Percentiles rank a stretch among this genome's conserved stretches.
Conservation (phyloP, 1,140 invertebrate genomes). For the Dendrolimus punctatus region DNA sequence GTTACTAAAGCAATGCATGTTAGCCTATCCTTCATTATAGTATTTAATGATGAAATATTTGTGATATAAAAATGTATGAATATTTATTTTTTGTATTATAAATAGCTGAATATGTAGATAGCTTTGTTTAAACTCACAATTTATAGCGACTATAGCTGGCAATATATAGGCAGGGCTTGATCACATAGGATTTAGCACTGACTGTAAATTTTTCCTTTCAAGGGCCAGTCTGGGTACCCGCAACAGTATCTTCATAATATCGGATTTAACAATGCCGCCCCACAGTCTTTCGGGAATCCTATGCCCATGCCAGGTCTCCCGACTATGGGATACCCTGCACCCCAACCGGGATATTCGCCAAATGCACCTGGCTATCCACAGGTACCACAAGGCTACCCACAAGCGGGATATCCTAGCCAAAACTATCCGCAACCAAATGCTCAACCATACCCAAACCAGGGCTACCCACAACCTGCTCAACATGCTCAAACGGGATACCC, state of each 20-base stretch:
- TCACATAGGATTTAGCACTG: not conserved
- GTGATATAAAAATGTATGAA: no score
- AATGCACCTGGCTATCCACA: no score
- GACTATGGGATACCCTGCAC: conserved; percentile 43
- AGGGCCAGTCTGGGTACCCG: conserved; percentile 56
- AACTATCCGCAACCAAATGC: conserved; percentile 20
- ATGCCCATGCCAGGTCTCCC: conserved; percentile 61
- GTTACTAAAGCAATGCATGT: no score
- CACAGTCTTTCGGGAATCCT: conserved; percentile 66
- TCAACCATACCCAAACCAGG: not conserved
- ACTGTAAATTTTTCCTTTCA: conserved; percentile 45
- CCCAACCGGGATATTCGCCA: no score
- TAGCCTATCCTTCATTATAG: no score
- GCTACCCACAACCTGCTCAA: conserved; percentile 29
- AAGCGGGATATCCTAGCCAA: conserved; percentile 17
- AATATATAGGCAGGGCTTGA: no score
- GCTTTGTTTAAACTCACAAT: no score
- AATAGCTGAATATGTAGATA: no score
- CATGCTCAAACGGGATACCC: no score
- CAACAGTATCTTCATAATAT: conserved; percentile 65
- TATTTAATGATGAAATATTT: no score
- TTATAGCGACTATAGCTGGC: no score
- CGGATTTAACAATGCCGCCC: conserved; percentile 62
- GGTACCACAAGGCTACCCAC: conserved; percentile 28
- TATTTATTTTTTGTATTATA: no score